phyloP scores from a whole-genome alignment of 2,797 vertebrate species.

The Pogoniulus pusillus region DNA sequence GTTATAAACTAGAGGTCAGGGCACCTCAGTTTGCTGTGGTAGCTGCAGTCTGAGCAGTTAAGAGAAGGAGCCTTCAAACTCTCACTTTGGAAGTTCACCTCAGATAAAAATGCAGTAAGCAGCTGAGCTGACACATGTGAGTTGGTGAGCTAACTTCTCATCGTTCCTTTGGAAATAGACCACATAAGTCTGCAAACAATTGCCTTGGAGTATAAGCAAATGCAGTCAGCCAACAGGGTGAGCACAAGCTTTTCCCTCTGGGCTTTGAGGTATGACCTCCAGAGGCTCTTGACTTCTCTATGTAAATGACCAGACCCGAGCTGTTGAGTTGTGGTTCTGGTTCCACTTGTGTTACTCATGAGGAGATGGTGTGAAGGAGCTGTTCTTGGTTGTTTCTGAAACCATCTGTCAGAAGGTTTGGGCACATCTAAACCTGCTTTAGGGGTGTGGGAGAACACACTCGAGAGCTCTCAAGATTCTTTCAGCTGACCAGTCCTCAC shows the following conservation, averaged over 20 bases:
- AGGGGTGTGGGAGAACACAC: too few species aligned
- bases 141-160: neutral
- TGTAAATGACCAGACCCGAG: neutral
- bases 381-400: neutral
- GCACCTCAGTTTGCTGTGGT: neutral
- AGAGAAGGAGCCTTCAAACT: neutral
- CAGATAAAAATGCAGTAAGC: neutral
- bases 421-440: neutral
- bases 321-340: neutral
- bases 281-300: neutral
- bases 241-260: neutral
- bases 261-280: neutral
- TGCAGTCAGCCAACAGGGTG: neutral
- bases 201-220: neutral
- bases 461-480: neutral
- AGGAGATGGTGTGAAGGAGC: neutral
- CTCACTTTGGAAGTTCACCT: neutral
- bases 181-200: neutral
- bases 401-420: neutral
- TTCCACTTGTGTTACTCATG: neutral
- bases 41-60: neutral
- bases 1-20: neutral
- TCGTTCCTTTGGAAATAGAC: neutral
- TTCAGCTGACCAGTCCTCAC: neutral
- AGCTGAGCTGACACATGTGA: neutral